Percentiles rank a stretch among this genome's conserved stretches.
Conservation (phyloP, 2,113 vertebrate genomes). For the Nerophis lumbriciformis region DNA sequence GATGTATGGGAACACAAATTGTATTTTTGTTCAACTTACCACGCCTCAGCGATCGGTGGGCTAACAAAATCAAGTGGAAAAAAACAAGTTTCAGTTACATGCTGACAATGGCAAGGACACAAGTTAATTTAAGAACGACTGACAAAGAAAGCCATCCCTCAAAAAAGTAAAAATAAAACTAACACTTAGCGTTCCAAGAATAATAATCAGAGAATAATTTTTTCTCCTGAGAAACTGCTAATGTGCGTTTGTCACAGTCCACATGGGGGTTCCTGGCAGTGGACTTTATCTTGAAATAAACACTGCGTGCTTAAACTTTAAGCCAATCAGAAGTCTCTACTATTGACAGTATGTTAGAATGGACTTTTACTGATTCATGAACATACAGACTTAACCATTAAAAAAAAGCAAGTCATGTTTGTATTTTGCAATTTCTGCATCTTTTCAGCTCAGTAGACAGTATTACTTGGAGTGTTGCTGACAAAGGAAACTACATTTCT, state of each 20-base stretch:
- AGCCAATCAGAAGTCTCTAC: constrained; percentile 31
- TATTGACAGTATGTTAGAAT: constrained; percentile 43
- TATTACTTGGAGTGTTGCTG: no score
- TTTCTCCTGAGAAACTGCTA: constrained; percentile 13
- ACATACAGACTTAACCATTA: no score
- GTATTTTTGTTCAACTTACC: constrained; percentile 61
- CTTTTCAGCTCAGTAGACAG: no score
- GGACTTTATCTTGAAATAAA: constrained; percentile 36
- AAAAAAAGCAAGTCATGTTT: no score
- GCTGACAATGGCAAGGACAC: constrained; percentile 35
- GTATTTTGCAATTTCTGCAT: no score
- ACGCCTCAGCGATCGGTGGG: constrained; percentile 70
- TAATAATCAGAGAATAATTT: constrained; percentile 14
- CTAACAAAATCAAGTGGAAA: constrained; percentile 68
- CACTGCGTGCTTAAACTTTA: constrained; percentile 26
- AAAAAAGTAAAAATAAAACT: constrained; percentile 13
- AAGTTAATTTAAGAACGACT: constrained; percentile 24
- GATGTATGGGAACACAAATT: constrained; percentile 20
- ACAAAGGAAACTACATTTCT: no score
- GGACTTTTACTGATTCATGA: constrained; percentile 45
- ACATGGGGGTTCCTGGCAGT: constrained; percentile 1
- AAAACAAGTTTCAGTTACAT: constrained; percentile 63
- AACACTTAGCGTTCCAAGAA: not conserved
- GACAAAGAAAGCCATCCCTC: not conserved
- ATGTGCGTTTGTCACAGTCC: constrained; percentile 14